A percentile compares a stretch with the other conserved stretches of the same genome.
These are phyloP conservation scores for Syngnathus scovelli DNA, from an alignment of 2,113 vertebrate genomes.

Conservation along the genomic window DNA sequence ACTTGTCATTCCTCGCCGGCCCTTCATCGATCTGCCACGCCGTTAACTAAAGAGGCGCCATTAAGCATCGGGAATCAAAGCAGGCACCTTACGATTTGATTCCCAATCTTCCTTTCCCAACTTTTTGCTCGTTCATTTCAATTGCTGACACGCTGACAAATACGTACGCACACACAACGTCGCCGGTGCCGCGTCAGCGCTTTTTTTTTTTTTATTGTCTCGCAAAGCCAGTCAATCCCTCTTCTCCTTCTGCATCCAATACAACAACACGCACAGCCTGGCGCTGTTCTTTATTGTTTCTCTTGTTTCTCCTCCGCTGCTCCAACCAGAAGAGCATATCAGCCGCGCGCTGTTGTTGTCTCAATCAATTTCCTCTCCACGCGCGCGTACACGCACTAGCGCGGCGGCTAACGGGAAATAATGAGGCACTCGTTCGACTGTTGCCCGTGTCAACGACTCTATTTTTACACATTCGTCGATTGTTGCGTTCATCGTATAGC, in stretches of 20 bases:
- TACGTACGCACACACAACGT: conserved; percentile 7
- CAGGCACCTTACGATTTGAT: conserved; percentile 21
- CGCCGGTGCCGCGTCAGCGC: conserved; percentile 52
- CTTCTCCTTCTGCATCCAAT: conserved; percentile 20
- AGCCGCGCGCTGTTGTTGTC: conserved; percentile 17
- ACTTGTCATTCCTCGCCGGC: conserved; percentile 24
- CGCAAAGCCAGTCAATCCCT: conserved; percentile 45
- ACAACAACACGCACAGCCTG: neutral
- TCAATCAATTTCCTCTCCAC: conserved; percentile 20
- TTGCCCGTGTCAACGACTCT: neutral
- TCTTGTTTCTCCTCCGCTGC: conserved; percentile 18
- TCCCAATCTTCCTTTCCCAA: conserved; percentile 22
- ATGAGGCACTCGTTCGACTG: conserved; percentile 13
- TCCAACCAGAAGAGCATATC: conserved; percentile 34
- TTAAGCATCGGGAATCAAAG: conserved; percentile 41
- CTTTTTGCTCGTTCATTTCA: conserved; percentile 34
- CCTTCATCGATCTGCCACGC: conserved; percentile 35
- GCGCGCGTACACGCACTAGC: conserved; percentile 2
- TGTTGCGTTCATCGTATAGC: no score
- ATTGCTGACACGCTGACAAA: conserved; percentile 40
- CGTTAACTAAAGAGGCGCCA: conserved; percentile 42
- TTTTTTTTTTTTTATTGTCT: conserved; percentile 59
- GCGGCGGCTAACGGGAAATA: conserved; percentile 20
- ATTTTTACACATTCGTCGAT: neutral
- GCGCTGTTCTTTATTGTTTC: neutral